phyloP scores from a whole-genome alignment of 2,113 vertebrate genomes.

The Balaeniceps rex region DNA sequence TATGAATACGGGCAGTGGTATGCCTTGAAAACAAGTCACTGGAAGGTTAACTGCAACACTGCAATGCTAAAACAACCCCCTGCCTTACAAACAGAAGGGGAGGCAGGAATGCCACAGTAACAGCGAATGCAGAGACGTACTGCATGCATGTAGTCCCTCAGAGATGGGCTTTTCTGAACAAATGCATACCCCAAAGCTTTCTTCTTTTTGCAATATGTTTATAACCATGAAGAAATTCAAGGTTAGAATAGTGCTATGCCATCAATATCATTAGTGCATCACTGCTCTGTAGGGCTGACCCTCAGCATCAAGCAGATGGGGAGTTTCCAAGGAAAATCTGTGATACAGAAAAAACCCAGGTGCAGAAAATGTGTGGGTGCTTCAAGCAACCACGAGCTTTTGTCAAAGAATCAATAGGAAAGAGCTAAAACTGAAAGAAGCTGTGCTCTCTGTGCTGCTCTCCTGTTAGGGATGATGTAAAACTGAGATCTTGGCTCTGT shows the following conservation, averaged over 20 bases:
- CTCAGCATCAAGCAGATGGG: not conserved
- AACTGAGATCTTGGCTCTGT: not conserved
- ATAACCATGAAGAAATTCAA: not conserved
- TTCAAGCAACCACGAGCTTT: not conserved
- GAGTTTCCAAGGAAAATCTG: constrained; percentile 28
- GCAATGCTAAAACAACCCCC: not conserved
- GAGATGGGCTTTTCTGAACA: not conserved
- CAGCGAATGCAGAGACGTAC: not conserved
- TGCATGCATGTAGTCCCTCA: not conserved
- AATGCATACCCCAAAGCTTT: not conserved
- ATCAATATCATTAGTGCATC: not conserved
- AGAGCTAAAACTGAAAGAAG: not conserved
- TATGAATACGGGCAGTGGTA: not conserved
- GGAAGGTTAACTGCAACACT: not conserved
- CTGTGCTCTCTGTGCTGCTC: not conserved
- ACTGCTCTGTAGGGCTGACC: not conserved
- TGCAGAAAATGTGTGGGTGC: constrained; percentile 12
- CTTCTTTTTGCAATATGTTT: not conserved
- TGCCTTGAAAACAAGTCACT: not conserved
- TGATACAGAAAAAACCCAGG: not conserved
- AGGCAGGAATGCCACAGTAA: not conserved
- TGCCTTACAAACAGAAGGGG: not conserved
- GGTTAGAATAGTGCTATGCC: not conserved
- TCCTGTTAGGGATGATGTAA: not conserved
- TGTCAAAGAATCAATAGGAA: not conserved